These are phyloP conservation scores for Rosalia funebris DNA, from an alignment of 2,888 invertebrate species.

Conservation along the genomic window DNA sequence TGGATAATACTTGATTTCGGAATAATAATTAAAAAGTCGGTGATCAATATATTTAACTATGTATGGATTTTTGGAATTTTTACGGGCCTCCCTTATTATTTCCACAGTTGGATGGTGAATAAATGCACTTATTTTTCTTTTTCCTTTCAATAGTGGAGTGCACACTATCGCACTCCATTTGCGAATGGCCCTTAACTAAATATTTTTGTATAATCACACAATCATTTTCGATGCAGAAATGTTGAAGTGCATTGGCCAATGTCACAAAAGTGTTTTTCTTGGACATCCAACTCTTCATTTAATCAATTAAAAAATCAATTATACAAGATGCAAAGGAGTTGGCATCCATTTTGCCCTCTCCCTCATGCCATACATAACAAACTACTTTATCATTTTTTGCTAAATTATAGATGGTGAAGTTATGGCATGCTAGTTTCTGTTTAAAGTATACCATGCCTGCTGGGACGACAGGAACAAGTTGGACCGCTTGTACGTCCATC, in stretches of 20 bases:
- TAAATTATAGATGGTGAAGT: slow-evolving; percentile 32
- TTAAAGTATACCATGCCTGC: too few species aligned
- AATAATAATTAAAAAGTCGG: slow-evolving; percentile 31
- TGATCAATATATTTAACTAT: slow-evolving; percentile 32
- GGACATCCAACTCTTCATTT: slow-evolving; percentile 16
- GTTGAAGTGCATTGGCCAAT: slow-evolving; percentile 16
- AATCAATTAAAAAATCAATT: slow-evolving; percentile 29
- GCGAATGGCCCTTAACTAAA: slow-evolving; percentile 18
- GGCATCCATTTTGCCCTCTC: slow-evolving; percentile 35
- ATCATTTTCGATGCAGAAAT: slow-evolving; percentile 15
- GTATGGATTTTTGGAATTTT: slow-evolving; percentile 23
- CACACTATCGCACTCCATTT: slow-evolving; percentile 24
- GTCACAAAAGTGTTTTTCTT: slow-evolving; percentile 26
- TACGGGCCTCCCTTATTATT: slow-evolving; percentile 16
- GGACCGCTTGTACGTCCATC: too few species aligned
- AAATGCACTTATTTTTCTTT: slow-evolving; percentile 17
- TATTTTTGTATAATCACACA: slow-evolving; percentile 2
- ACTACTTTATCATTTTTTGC: slow-evolving; percentile 28
- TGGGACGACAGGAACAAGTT: too few species aligned
- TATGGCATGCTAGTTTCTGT: too few species aligned
- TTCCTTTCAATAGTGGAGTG: slow-evolving; percentile 16
- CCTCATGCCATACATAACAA: slow-evolving; percentile 44
- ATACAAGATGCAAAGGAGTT: slow-evolving; percentile 36
- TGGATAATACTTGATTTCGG: slow-evolving; percentile 28
- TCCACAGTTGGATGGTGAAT: slow-evolving; percentile 20